Conservation (phyloP, 2,888 invertebrate genomes). For the Nipponacmea schrenckii region DNA sequence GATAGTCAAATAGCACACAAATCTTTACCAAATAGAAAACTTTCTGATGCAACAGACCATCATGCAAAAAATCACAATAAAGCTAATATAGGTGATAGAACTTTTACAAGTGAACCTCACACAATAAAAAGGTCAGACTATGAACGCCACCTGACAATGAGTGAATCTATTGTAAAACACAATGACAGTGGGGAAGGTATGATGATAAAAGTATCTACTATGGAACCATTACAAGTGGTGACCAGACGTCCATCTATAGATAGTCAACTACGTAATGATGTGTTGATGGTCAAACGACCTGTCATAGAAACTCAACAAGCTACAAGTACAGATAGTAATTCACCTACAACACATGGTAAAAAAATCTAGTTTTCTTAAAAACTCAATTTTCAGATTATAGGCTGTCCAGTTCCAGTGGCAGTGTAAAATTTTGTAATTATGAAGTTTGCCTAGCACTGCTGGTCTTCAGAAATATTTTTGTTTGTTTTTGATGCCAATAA, state of each 20-base stretch:
- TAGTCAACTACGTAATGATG: not conserved
- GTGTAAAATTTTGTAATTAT: no score
- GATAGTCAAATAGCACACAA: not conserved
- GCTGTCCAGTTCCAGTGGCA: no score
- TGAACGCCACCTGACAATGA: not conserved
- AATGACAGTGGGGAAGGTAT: not conserved
- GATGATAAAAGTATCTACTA: not conserved
- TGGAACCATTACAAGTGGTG: conserved; percentile 3
- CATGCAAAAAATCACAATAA: not conserved
- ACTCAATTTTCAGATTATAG: no score
- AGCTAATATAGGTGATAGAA: not conserved
- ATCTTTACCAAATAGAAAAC: not conserved
- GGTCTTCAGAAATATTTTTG: no score
- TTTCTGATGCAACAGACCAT: not conserved
- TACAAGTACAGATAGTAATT: not conserved
- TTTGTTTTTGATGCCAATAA: no score
- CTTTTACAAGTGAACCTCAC: not conserved
- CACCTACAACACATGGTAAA: not conserved
- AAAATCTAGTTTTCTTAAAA: no score
- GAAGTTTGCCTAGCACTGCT: no score
- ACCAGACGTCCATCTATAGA: conserved; percentile 6
- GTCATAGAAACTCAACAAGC: not conserved
- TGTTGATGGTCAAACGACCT: not conserved
- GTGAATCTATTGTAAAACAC: not conserved
- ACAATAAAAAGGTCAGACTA: not conserved